Percentiles rank a stretch among this genome's conserved stretches.
phyloP scores from a whole-genome alignment of 2,888 invertebrate genomes.

The Limenitis camilla region DNA sequence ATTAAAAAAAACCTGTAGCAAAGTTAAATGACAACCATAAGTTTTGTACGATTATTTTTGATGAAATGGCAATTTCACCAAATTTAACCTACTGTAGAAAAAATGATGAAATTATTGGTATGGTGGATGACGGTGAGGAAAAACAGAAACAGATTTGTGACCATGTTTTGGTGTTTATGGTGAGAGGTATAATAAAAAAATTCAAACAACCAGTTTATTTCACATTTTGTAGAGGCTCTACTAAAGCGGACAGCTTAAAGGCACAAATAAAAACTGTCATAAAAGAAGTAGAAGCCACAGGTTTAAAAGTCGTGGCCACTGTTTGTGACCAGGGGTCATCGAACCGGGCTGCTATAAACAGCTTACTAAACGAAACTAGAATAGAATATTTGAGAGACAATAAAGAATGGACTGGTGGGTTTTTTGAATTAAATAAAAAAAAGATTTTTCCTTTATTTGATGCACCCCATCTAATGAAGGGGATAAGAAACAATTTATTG shows the following conservation, averaged over 20 bases:
- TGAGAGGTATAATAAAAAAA: constrained; percentile 1
- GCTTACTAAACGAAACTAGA: constrained; percentile 7
- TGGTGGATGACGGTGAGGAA: background rate
- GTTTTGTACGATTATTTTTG: background rate
- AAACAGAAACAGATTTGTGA: background rate
- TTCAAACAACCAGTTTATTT: constrained; percentile 1
- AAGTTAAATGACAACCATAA: background rate
- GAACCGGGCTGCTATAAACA: constrained; percentile 16
- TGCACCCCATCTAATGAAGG: background rate
- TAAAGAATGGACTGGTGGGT: constrained; percentile 2
- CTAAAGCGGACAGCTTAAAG: constrained; percentile 2
- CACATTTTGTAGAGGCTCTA: background rate
- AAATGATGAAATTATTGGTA: background rate
- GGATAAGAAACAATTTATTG: background rate
- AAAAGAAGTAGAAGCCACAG: background rate
- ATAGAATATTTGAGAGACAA: constrained; percentile 3
- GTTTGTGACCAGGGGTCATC: constrained; percentile 11
- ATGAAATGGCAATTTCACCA: background rate
- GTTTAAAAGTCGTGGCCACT: constrained; percentile 10
- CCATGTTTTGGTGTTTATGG: constrained; percentile 5
- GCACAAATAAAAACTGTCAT: constrained; percentile 2
- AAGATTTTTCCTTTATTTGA: background rate
- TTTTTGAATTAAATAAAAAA: constrained; percentile 3
- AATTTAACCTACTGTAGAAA: background rate
- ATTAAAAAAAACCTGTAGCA: background rate